Evolutionary conservation across 2,113 vertebrate genomes (phyloP).

Genomic region (Gnathonemus longibarbis): DNA sequence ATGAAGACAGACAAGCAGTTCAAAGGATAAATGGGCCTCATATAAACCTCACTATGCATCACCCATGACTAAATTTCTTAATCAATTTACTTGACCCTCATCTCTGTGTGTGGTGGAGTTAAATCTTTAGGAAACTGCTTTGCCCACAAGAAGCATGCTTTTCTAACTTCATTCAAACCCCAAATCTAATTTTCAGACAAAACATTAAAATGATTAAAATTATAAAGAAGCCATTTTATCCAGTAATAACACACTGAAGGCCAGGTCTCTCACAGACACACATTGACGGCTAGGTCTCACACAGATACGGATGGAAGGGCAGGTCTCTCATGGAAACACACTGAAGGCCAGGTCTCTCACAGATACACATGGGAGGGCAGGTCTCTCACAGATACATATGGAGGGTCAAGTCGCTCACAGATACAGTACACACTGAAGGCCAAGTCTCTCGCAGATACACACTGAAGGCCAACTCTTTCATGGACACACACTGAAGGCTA

Average conservation of each 20-base stretch:
- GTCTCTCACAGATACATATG: no score
- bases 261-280: background rate
- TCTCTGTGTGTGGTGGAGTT: background rate
- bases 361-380: background rate
- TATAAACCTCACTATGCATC: background rate
- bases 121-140: background rate
- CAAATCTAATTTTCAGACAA: background rate
- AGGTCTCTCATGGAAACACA: background rate
- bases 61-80: background rate
- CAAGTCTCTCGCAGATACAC: no score
- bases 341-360: background rate
- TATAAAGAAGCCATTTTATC: background rate
- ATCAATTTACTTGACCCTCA: background rate
- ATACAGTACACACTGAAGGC: no score
- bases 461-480: no score
- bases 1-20: background rate
- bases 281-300: background rate
- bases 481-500: background rate
- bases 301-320: background rate
- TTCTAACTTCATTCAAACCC: background rate
- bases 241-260: background rate
- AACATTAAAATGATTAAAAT: background rate
- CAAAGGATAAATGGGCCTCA: background rate
- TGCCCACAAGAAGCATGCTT: background rate
- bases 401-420: no score